phyloP scores from a whole-genome alignment of 2,888 invertebrate genomes.

The Pristionchus arcanus region DNA sequence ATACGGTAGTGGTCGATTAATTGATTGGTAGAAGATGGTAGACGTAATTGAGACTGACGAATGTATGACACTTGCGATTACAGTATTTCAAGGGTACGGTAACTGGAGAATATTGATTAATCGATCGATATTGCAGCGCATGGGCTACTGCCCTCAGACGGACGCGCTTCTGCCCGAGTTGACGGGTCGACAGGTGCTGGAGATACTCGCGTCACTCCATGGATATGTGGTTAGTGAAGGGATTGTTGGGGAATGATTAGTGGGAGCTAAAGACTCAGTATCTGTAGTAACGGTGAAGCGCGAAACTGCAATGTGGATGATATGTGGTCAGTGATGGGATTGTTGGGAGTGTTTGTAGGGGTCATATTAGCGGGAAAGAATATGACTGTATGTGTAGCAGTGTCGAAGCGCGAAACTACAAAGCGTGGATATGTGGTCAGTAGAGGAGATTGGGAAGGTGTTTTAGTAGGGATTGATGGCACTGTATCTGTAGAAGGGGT shows the following conservation, averaged over 20 bases:
- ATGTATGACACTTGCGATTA: neutral
- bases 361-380: too few relatives aligned
- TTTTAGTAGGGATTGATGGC: too few relatives aligned
- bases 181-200: conserved; percentile 73
- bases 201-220: conserved; percentile 68
- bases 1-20: neutral
- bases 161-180: conserved; percentile 75
- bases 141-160: conserved; percentile 78
- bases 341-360: neutral
- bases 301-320: neutral
- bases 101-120: neutral
- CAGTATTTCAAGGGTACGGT: neutral
- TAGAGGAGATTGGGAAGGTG: too few relatives aligned
- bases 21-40: neutral
- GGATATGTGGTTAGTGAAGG: conserved; percentile 58
- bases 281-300: too few relatives aligned
- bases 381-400: too few relatives aligned
- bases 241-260: neutral
- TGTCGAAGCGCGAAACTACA: too few relatives aligned
- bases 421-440: too few relatives aligned
- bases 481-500: too few relatives aligned
- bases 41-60: neutral
- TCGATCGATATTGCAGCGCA: conserved; percentile 58
- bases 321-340: conserved; percentile 41
- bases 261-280: too few relatives aligned